Conservation (phyloP, 2,113 vertebrate genomes). For the Dissostichus mawsoni region DNA sequence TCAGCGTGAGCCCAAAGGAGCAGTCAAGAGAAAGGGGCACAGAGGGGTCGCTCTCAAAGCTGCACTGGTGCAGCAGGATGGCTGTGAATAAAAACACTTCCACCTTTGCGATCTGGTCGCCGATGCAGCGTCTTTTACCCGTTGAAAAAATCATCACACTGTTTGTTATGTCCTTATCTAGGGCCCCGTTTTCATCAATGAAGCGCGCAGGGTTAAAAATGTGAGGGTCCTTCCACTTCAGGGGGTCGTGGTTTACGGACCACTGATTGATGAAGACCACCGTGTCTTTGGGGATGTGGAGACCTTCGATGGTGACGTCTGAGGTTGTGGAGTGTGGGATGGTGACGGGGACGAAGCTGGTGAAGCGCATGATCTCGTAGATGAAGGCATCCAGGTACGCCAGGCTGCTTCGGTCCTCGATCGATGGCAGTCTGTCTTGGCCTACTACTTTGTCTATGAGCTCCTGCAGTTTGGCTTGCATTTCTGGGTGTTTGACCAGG, state of each 20-base stretch:
- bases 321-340: conserved; percentile 90
- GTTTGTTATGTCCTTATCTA: conserved; percentile 81
- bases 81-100: conserved; percentile 88
- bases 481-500: conserved; percentile 83
- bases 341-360: conserved; percentile 90
- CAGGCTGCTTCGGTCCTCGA: conserved; percentile 81
- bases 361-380: conserved; percentile 89
- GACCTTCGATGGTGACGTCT: conserved; percentile 86
- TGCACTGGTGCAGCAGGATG: conserved; percentile 88
- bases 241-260: conserved; percentile 89
- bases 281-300: conserved; percentile 88
- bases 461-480: conserved; percentile 84
- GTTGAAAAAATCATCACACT: conserved; percentile 89
- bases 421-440: conserved; percentile 79
- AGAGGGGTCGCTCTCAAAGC: conserved; percentile 82
- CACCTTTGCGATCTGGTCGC: conserved; percentile 86
- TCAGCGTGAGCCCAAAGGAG: conserved; percentile 85
- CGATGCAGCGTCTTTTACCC: conserved; percentile 89
- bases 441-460: conserved; percentile 88
- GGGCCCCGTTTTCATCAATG: conserved; percentile 74
- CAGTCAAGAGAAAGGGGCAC: conserved; percentile 80
- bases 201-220: conserved; percentile 87
- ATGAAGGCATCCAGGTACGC: conserved; percentile 89
- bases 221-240: conserved; percentile 87
- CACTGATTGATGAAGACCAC: conserved; percentile 92